Base-by-base conservation (phyloP, 2,888 invertebrate species). In the Volucella zonaria region DNA sequence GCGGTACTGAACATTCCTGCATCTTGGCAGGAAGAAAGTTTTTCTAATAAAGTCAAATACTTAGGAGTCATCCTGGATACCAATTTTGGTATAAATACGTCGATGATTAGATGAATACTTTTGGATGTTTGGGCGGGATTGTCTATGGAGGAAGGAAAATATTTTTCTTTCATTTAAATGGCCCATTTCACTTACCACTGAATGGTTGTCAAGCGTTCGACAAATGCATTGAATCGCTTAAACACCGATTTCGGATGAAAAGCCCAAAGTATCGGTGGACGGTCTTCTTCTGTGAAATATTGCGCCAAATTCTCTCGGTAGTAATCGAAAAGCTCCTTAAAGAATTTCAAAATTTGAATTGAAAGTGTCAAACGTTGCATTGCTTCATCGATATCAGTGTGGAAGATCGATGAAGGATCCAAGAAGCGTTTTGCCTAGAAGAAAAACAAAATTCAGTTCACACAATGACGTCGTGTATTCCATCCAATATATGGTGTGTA, bases 311-410 rank as follows among this genome's bases (percentile, higher is more conserved):
- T 95, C 80, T 95, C 94, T 90, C 95, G 95, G 88, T 95, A 96
- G 87, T 94, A 93, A 87, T 95, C 94, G 89, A 95, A 96, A 2
- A 95, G 93, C 52, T 91, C 92, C 59, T 94, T 92, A 89, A 95
- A 95, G 86, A 93, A 93, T 89, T 94, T 95, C 0, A 95, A 89
- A 70, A 94, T 94, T 87, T 94, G 93, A 87, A 95, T 93, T n/a
- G 95, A 95, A 4, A 94, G 89, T 86, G 93, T 93, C 11, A 98
- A 95, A 83, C 97, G 94, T 90, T 95, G 96, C 90, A 96, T 95
- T 0, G 97, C 97, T 93, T 98, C 98, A 89, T 98, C 98, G 52
- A 98, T 96, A 88, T 98, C 98, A 87, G 97, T 97, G 90, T 98
- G 98, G 90, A 99, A 98, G 80, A 98, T 94, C 1, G 98, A 97